Base-by-base conservation (phyloP, 2,113 vertebrate genomes). In the Percina caprodes region DNA sequence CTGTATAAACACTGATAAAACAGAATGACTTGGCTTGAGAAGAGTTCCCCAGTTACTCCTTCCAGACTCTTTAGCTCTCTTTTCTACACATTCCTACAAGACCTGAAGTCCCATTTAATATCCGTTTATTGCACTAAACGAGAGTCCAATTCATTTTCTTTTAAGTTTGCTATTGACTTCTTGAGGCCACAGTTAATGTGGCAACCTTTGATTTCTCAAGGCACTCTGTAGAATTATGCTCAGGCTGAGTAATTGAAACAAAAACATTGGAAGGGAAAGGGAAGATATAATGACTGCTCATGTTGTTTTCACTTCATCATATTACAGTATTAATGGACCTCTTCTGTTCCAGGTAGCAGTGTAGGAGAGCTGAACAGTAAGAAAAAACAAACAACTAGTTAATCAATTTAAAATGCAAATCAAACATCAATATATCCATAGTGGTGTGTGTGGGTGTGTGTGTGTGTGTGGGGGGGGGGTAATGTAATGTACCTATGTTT, bases 221-320 rank as follows among this genome's bases (percentile, higher is more conserved):
- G 71, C 83, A 79, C 65, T 77, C 18, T 5, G 69, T 90, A 89
- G 87, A 92, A 91, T 91, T 86, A 92, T 90, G 66, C 71, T 77
- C 1, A 23, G 80, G 54, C 74, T 86, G 79, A 88, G 82, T 87
- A 87, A 88, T 76, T 82, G 83, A 84, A 92, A 88, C 62, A 68
- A 91, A 93, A 93, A 93, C 88, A 91, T 0, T 80, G 79, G 72
- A 82, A 79, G 82, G 79, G 86, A 85, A 89, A 89, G 59, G 80
- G 81, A 83, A 83, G 83, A 71, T 73, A 81, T 86, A 83, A 91
- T 80, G 73, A 79, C 79, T 62, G 78, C 77, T 83, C 5, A 3
- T 45, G 21, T 62, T 84, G 74, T 89, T 91, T 89, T 69, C 19
- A 80, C 59, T 81, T 87, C 85, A 76, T 89, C 85, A 60, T 39